Base-by-base conservation (phyloP, 2,888 invertebrate species). In the Ariolimax columbianus region DNA sequence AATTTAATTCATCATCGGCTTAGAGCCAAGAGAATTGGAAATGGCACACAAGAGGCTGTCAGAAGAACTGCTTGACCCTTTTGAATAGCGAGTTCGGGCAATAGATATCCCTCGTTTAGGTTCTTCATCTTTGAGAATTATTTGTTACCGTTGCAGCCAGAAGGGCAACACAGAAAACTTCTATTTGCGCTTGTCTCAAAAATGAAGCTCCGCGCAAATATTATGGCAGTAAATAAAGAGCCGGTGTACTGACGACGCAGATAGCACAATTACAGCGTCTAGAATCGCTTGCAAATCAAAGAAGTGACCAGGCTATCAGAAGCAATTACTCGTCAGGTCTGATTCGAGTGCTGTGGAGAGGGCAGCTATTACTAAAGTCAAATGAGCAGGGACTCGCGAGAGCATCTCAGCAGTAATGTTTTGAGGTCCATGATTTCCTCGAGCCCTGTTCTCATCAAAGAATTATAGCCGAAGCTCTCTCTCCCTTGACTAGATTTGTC, bases 171-270 rank as follows among this genome's bases (percentile, higher is more conserved):
- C 30, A 66, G 77, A 33, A 75, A 73, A 63, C 75, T 33, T 70
- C 59, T 75, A 82, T 82, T 73, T 75, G 30, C 75, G 4, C 38
- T 72, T 26, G 55, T 26, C 33, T 70, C 43, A 75, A 82, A 72
- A 72, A 78, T 38, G 72, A 79, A 84, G 59, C 79, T 72, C 85
- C 84, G 75, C 86, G 86, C 87, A 88, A 88, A 88, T 88, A 87
- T 88, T 88, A 87, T 88, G 84, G 88, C 83, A 84, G 81, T 86
- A 87, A 87, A 87, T 86, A 88, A 87, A 86, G 86, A 83, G 30
- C 63, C 40, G 19, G 77, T 40, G 30, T 40, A 66, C 66, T 33
- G 55, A 47, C 47, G 77, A 36, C 66, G 30, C 33, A 47, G 81
- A 81, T 68, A 23, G 81, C 68, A 73, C 85, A 85, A 85, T 85